Conservation (phyloP, 2,113 vertebrate species). For the Mohoua ochrocephala region DNA sequence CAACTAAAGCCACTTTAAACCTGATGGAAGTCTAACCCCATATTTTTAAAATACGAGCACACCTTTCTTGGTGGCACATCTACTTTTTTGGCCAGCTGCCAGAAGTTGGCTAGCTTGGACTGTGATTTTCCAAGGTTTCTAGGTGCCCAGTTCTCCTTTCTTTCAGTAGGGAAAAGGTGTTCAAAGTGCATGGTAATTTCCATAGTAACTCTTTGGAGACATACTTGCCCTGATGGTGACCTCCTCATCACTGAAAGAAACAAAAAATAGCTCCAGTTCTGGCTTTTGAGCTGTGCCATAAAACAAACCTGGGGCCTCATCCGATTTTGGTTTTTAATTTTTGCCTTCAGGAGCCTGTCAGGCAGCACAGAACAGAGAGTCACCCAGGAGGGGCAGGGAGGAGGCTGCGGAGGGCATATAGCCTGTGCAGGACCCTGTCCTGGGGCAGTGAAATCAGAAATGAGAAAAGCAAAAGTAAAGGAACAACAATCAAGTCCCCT, state of each 20-base stretch:
- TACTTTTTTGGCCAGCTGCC: not conserved
- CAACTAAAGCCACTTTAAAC: not conserved
- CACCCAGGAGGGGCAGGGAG: not conserved
- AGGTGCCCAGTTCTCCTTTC: not conserved
- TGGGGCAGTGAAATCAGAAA: not conserved
- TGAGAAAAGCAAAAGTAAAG: not conserved
- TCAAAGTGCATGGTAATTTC: not conserved
- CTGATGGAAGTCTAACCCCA: not conserved
- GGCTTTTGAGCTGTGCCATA: not conserved
- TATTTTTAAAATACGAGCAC: not conserved
- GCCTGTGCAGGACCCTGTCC: accelerated
- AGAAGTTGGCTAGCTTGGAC: not conserved
- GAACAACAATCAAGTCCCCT: not conserved
- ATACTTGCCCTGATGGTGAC: not conserved
- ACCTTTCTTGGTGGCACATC: not conserved
- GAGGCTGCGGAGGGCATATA: not conserved
- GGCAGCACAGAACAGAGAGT: not conserved
- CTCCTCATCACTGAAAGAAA: not conserved
- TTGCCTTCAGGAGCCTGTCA: not conserved
- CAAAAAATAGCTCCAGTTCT: not conserved
- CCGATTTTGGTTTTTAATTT: not conserved
- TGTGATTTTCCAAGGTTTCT: not conserved
- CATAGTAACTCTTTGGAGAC: not conserved
- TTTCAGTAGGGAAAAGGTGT: not conserved
- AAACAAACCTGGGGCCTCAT: not conserved